Conservation (phyloP, 2,113 vertebrate species). For the Podarcis raffonei region DNA sequence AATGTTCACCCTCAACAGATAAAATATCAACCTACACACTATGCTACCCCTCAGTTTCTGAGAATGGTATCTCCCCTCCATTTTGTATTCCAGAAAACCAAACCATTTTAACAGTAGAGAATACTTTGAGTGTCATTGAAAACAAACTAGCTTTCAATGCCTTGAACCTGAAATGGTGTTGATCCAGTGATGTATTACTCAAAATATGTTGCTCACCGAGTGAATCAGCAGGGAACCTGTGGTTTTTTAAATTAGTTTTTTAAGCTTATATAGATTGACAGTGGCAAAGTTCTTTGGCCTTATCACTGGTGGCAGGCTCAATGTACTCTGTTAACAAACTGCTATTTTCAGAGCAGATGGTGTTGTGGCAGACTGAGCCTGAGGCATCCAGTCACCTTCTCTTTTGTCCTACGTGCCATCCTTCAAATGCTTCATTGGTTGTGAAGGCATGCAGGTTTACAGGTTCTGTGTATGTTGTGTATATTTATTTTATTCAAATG, state of each 20-base stretch:
- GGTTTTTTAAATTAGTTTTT: constrained; percentile 44
- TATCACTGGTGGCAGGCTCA: not conserved
- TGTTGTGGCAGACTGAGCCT: not conserved
- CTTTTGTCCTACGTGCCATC: not conserved
- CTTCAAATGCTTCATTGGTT: constrained; percentile 27
- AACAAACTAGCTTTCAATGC: constrained; percentile 56
- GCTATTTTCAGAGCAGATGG: constrained; percentile 32
- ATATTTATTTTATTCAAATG: not conserved
- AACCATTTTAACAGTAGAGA: constrained; percentile 20
- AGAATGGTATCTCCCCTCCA: constrained; percentile 1
- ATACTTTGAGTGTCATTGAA: constrained; percentile 31
- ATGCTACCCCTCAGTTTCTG: not conserved
- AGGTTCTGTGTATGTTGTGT: not conserved
- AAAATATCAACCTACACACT: not conserved
- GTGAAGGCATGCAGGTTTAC: not conserved
- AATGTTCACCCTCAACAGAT: not conserved
- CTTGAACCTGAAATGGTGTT: constrained; percentile 43
- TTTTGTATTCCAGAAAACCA: constrained; percentile 36
- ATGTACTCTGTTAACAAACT: constrained; percentile 36
- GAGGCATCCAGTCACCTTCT: constrained; percentile 50
- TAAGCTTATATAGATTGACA: constrained; percentile 47
- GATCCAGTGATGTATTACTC: constrained; percentile 46
- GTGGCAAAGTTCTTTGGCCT: constrained; percentile 38
- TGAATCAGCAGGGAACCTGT: constrained; percentile 39
- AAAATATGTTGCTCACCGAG: constrained; percentile 31